Conservation (phyloP, 2,113 vertebrate genomes). For the Calidris pugnax region DNA sequence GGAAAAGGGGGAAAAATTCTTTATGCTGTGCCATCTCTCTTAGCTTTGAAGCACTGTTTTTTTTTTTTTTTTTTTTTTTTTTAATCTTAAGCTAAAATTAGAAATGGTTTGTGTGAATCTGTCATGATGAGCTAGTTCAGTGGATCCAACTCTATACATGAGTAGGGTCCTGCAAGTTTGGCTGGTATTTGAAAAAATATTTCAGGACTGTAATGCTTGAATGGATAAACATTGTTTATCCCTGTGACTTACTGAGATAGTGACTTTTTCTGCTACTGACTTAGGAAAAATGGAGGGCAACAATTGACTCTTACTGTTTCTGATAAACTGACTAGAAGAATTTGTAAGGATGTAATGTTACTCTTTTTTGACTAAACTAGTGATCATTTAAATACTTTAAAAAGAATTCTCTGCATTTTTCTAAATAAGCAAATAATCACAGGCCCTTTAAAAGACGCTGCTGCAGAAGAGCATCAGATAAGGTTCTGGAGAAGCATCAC, state of each 20-base stretch:
- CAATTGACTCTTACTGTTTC: background rate
- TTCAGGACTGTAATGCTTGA: background rate
- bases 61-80: too few relatives aligned
- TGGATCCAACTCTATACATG: background rate
- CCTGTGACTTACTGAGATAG: background rate
- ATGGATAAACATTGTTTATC: background rate
- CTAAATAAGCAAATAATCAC: background rate
- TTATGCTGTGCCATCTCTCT: background rate
- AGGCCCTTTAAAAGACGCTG: background rate
- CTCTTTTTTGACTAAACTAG: background rate
- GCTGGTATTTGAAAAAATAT: background rate
- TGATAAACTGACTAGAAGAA: background rate
- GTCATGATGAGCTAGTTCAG: background rate
- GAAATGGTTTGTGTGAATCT: background rate
- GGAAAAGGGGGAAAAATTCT: background rate
- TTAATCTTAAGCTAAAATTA: background rate
- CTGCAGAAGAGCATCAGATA: background rate
- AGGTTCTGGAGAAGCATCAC: background rate
- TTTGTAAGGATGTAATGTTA: background rate
- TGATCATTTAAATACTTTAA: background rate
- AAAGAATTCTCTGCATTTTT: background rate
- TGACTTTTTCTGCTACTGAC: background rate
- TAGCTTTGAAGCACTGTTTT: constrained; percentile 37
- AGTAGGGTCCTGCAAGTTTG: background rate
- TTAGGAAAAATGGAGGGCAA: background rate